phyloP scores from a whole-genome alignment of 2,797 vertebrate species.

The Nothura maculosa region DNA sequence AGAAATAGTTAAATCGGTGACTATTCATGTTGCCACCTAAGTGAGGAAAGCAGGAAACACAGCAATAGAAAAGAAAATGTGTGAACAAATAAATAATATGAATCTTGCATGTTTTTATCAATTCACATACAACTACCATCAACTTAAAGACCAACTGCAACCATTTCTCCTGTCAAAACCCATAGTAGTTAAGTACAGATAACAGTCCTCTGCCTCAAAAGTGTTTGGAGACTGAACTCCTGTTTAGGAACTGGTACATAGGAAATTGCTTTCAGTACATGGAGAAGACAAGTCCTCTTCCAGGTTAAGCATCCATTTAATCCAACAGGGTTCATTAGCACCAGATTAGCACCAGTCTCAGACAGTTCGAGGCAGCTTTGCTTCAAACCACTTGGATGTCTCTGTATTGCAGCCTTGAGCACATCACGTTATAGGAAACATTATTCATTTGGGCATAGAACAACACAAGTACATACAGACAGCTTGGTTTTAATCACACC shows the following conservation, averaged over 20 bases:
- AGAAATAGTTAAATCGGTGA: not conserved
- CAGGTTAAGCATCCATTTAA: not conserved
- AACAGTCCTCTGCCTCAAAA: not conserved
- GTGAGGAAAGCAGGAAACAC: not conserved
- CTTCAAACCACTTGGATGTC: not conserved
- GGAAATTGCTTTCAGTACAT: fast-evolving
- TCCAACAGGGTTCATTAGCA: fast-evolving
- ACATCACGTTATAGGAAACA: not conserved
- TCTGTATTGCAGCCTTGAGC: not conserved
- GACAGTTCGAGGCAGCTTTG: not conserved
- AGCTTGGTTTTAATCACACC: slow-evolving; percentile 67
- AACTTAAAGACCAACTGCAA: not conserved
- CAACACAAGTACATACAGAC: not conserved
- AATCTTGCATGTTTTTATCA: not conserved
- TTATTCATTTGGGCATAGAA: not conserved
- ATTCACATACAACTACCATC: not conserved
- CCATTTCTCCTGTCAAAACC: not conserved
- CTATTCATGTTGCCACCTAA: not conserved
- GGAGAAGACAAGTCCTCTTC: not conserved
- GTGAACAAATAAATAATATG: not conserved
- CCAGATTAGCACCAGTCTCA: not conserved
- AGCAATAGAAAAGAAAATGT: not conserved
- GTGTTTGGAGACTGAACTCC: not conserved
- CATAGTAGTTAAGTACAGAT: not conserved
- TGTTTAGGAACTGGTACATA: not conserved